Percentiles rank a stretch among this genome's conserved stretches.
Evolutionary conservation across 2,888 invertebrate genomes (phyloP).

Genomic region (Pemphredon lugubris): DNA sequence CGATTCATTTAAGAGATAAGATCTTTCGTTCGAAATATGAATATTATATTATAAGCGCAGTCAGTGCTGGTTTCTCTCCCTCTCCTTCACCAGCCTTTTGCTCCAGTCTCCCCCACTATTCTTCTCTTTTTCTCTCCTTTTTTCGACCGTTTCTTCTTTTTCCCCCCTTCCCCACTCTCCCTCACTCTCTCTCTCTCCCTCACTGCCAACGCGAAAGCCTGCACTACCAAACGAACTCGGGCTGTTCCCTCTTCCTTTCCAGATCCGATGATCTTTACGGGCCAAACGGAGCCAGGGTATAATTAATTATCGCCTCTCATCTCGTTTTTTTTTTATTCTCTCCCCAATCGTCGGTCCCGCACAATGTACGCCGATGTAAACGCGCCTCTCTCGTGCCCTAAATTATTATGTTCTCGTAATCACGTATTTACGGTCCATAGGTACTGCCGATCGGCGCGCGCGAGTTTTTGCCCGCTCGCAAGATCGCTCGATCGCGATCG

Average conservation of each 20-base stretch:
- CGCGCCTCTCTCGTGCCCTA: too few relatives aligned
- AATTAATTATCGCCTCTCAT: too few relatives aligned
- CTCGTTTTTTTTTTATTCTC: too few relatives aligned
- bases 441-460: too few relatives aligned
- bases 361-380: too few relatives aligned
- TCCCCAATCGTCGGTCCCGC: too few relatives aligned
- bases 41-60: constrained; percentile 80
- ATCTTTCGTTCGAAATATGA: constrained; percentile 81
- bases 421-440: too few relatives aligned
- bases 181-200: constrained; percentile 36
- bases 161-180: constrained; percentile 29
- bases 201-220: constrained; percentile 58
- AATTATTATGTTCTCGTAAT: too few relatives aligned
- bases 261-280: constrained; percentile 34
- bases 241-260: constrained; percentile 35
- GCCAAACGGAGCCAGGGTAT: not conserved
- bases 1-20: constrained; percentile 81
- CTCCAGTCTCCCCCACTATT: constrained; percentile 24
- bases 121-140: constrained; percentile 36
- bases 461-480: too few relatives aligned
- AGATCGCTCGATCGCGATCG: not conserved
- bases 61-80: constrained; percentile 56
- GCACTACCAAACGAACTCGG: constrained; percentile 52
- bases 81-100: constrained; percentile 15
- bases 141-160: constrained; percentile 21